phyloP scores from a whole-genome alignment of 2,113 vertebrate genomes.

The Pseudorhombus dupliciocellatus region DNA sequence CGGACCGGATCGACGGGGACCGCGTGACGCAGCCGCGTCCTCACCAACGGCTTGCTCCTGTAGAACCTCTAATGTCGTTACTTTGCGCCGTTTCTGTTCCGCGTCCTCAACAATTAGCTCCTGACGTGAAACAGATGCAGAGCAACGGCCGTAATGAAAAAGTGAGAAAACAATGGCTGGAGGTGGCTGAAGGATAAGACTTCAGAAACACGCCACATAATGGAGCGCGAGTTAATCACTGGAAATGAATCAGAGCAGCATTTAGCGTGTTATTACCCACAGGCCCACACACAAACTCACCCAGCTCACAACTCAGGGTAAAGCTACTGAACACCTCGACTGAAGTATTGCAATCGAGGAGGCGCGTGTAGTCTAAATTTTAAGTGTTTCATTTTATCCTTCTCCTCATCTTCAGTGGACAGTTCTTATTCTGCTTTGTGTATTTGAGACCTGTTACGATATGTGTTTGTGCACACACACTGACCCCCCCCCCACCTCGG shows the following conservation, averaged over 20 bases:
- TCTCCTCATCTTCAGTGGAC: too few species aligned
- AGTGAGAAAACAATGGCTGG: slow-evolving; percentile 43
- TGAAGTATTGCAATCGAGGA: not conserved
- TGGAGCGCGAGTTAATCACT: slow-evolving; percentile 4
- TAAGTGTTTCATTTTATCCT: not conserved
- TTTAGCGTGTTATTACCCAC: slow-evolving; percentile 26
- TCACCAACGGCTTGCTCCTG: not conserved
- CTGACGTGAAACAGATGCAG: slow-evolving; percentile 55
- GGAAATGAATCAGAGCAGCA: slow-evolving; percentile 34
- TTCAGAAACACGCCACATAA: slow-evolving; percentile 38
- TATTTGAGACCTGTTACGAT: not conserved
- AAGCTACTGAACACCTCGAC: not conserved
- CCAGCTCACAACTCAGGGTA: not conserved
- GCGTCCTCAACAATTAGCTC: not conserved
- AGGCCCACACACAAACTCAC: slow-evolving; percentile 24
- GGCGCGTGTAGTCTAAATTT: not conserved
- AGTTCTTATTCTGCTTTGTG: not conserved
- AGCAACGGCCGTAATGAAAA: slow-evolving; percentile 57
- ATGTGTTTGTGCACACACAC: too few species aligned
- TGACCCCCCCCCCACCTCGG: too few species aligned
- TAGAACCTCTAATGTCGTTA: not conserved
- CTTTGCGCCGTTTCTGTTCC: slow-evolving; percentile 28
- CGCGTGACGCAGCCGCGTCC: not conserved
- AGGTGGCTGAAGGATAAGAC: slow-evolving; percentile 51
- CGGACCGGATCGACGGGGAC: not conserved